Conservation (phyloP, 2,113 vertebrate genomes). For the Rana temporaria region DNA sequence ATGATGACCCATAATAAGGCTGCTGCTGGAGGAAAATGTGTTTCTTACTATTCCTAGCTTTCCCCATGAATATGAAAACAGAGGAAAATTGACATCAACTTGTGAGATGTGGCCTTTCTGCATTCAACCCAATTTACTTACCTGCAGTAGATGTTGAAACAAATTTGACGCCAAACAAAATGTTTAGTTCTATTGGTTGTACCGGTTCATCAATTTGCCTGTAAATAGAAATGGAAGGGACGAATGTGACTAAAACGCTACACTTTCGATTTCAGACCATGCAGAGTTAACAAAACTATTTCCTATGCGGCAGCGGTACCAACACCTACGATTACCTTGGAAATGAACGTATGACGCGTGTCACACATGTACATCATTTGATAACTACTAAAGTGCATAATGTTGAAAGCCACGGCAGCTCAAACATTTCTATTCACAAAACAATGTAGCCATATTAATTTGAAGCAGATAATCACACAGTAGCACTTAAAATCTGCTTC, state of each 20-base stretch:
- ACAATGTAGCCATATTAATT: neutral
- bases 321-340: neutral
- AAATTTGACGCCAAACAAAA: slow-evolving; percentile 3
- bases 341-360: neutral
- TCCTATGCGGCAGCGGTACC: no score
- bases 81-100: slow-evolving; percentile 35
- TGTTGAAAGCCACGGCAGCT: neutral
- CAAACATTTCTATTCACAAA: neutral
- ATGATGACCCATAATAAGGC: slow-evolving; percentile 38
- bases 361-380: neutral
- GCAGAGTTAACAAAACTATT: neutral
- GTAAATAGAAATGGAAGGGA: slow-evolving; percentile 1
- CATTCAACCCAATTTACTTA: slow-evolving; percentile 19
- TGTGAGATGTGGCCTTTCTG: slow-evolving; percentile 6
- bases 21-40: neutral
- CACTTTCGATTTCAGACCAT: neutral
- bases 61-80: slow-evolving; percentile 26
- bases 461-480: no score
- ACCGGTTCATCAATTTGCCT: slow-evolving; percentile 13
- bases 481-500: no score
- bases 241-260: neutral
- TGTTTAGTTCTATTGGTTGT: neutral
- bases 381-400: neutral
- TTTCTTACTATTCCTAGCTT: slow-evolving; percentile 12
- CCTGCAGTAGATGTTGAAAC: slow-evolving; percentile 6